These are phyloP conservation scores for Cyrtorhinus lividipennis DNA, from an alignment of 1,140 invertebrate species.

Conservation along the genomic window DNA sequence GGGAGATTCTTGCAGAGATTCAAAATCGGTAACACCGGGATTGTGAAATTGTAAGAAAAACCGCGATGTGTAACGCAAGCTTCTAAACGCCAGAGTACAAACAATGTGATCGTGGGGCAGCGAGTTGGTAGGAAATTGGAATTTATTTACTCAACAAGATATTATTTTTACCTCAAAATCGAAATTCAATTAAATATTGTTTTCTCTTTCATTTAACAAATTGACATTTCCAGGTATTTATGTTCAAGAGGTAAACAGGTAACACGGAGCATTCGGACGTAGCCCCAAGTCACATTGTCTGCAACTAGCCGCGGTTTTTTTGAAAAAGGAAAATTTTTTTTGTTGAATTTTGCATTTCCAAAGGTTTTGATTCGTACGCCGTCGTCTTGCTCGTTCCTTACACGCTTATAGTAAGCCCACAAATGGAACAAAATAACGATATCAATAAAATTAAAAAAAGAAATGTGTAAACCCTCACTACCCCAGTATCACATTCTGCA, in stretches of 20 bases:
- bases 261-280: conserved; percentile 12
- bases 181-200: too few relatives aligned
- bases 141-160: too few relatives aligned
- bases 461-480: conserved; percentile 14
- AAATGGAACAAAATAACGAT: conserved; percentile 1
- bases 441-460: conserved; percentile 13
- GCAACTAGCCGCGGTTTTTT: too few relatives aligned
- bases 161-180: too few relatives aligned
- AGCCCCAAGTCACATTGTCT: conserved; percentile 27
- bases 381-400: not conserved
- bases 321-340: too few relatives aligned
- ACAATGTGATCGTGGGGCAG: conserved; percentile 29
- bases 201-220: not conserved
- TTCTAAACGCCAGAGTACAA: conserved; percentile 27
- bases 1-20: not conserved
- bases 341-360: too few relatives aligned
- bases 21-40: not conserved
- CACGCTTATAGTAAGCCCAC: not conserved
- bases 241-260: not conserved
- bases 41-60: not conserved
- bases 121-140: too few relatives aligned
- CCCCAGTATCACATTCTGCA: conserved; percentile 30
- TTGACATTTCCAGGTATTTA: not conserved
- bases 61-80: conserved; percentile 1
- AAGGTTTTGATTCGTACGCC: not conserved